Evolutionary conservation across 2,888 invertebrate species (phyloP).

Genomic region (Pachliopta kotzebuea): DNA sequence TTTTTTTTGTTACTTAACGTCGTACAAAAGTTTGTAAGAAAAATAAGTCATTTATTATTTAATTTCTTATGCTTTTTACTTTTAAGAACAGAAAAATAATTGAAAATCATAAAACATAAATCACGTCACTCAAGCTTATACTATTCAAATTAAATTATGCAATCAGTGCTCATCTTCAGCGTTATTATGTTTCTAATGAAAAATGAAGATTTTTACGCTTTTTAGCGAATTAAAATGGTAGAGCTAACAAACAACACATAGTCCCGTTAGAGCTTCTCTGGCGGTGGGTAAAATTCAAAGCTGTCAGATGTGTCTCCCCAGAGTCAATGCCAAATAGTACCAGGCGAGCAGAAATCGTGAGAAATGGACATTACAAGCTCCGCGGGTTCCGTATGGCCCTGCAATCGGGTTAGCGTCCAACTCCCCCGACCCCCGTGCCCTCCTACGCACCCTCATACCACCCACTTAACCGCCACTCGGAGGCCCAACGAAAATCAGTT

Average conservation of each 20-base stretch:
- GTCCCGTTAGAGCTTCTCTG: constrained; percentile 6
- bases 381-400: constrained; percentile 15
- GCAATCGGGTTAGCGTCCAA: constrained; percentile 28
- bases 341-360: constrained; percentile 54
- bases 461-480: constrained; percentile 43
- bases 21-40: no score
- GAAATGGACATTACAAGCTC: constrained; percentile 51
- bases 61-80: not conserved
- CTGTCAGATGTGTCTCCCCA: constrained; percentile 56
- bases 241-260: constrained; percentile 2
- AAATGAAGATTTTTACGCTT: constrained; percentile 7
- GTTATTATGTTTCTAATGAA: constrained; percentile 17
- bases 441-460: constrained; percentile 45
- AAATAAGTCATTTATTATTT: not conserved
- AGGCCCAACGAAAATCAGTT: constrained; percentile 66
- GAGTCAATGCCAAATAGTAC: constrained; percentile 80
- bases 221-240: constrained; percentile 17
- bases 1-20: no score
- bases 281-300: constrained; percentile 33
- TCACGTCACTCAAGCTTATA: not conserved
- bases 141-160: constrained; percentile 17
- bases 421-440: constrained; percentile 38
- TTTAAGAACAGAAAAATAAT: not conserved
- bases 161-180: constrained; percentile 9
- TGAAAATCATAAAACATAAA: constrained; percentile 9